Evolutionary conservation across 1,140 invertebrate genomes (phyloP).

Genomic region (Heliconius hewitsoni): DNA sequence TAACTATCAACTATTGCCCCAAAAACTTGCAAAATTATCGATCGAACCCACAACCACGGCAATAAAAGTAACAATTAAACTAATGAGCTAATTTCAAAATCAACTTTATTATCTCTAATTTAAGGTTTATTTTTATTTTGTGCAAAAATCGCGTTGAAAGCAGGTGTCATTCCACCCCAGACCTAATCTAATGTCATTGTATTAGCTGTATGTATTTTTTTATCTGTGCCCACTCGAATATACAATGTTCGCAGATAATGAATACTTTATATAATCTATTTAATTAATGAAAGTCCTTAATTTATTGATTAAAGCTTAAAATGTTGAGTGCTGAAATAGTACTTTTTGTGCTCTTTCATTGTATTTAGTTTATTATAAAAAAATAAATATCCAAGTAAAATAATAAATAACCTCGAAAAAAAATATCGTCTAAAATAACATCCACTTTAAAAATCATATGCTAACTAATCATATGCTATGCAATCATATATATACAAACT

Average conservation of each 20-base stretch:
- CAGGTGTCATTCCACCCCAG: neutral
- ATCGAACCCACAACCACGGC: neutral
- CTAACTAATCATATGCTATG: no score
- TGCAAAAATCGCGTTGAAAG: neutral
- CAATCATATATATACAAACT: neutral
- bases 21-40: slow-evolving; percentile 2
- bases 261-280: slow-evolving; percentile 3
- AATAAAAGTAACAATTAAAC: neutral
- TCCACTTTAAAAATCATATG: no score
- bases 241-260: neutral
- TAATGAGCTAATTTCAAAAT: neutral
- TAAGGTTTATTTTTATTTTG: neutral
- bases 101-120: neutral
- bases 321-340: no score
- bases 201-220: neutral
- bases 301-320: no score
- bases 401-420: no score
- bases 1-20: neutral
- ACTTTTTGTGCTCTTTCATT: no score
- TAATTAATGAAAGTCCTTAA: neutral
- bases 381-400: no score
- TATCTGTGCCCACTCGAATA: neutral
- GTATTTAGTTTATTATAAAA: no score
- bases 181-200: neutral
- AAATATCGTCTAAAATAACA: no score